Percentiles rank a stretch among this genome's conserved stretches.
Evolutionary conservation across 2,113 vertebrate species (phyloP).

Genomic region (Gadus macrocephalus): DNA sequence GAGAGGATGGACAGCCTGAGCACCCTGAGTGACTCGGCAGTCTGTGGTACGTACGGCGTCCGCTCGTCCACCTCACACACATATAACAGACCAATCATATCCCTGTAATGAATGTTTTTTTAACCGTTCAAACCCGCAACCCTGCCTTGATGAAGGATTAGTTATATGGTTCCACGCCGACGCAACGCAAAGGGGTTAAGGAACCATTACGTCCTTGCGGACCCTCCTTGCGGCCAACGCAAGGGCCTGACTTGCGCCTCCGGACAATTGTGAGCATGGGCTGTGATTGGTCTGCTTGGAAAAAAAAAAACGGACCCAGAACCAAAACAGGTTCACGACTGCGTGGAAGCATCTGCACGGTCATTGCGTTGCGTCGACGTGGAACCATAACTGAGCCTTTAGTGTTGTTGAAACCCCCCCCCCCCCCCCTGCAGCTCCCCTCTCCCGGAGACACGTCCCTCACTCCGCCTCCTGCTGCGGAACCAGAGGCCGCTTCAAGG

Average conservation of each 20-base stretch:
- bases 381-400: background rate
- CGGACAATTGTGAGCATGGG: no score
- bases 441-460: slow-evolving; percentile 64
- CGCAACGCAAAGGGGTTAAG: no score
- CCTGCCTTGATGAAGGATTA: background rate
- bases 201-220: no score
- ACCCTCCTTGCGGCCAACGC: no score
- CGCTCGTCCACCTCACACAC: background rate
- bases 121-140: background rate
- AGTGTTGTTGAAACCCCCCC: slow-evolving; percentile 21
- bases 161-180: no score
- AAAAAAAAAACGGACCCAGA: no score
- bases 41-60: slow-evolving; percentile 62
- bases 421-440: slow-evolving; percentile 43
- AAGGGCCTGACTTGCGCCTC: no score
- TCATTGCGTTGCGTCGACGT: no score
- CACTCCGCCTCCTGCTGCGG: slow-evolving; percentile 74
- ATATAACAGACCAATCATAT: background rate
- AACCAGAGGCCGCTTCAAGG: slow-evolving; percentile 72
- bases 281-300: no score
- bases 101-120: background rate
- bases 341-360: no score
- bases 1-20: slow-evolving; percentile 77
- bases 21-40: slow-evolving; percentile 73
- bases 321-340: no score